Percentiles rank a stretch among this genome's conserved stretches.
Conservation (phyloP, 2,888 invertebrate species). For the Cremastinae sp. region DNA sequence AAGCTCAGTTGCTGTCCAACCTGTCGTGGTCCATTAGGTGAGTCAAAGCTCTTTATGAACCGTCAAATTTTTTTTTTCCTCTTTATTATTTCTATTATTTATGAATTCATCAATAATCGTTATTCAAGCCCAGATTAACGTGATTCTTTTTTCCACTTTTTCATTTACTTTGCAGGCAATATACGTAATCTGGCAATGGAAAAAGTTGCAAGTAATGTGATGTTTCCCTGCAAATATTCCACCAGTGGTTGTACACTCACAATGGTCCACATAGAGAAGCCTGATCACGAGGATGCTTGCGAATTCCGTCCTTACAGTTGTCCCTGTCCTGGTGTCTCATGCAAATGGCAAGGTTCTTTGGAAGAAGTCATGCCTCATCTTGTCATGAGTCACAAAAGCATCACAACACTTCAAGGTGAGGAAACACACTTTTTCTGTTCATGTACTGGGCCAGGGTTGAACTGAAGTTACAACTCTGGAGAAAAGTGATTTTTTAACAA, state of each 20-base stretch:
- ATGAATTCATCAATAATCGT: no score
- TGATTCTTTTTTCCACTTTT: constrained; percentile 15
- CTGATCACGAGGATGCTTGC: constrained; percentile 98
- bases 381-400: constrained; percentile 98
- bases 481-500: no score
- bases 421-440: not conserved
- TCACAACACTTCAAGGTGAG: constrained; percentile 97
- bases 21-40: constrained; percentile 95
- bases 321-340: constrained; percentile 99
- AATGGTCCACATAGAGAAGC: constrained; percentile 97
- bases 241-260: constrained; percentile 96
- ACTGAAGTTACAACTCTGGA: not conserved
- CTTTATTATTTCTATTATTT: not conserved
- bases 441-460: not conserved
- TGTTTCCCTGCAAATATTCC: constrained; percentile 99
- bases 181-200: constrained; percentile 99
- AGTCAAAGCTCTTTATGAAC: constrained; percentile 14
- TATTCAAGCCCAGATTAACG: not conserved
- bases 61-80: no score
- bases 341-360: constrained; percentile 99
- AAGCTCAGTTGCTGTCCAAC: constrained; percentile 99
- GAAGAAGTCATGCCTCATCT: constrained; percentile 99
- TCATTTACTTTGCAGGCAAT: constrained; percentile 89
- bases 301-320: constrained; percentile 99
- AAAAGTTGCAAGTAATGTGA: constrained; percentile 98